phyloP scores from a whole-genome alignment of 2,797 vertebrate genomes.

The Anguilla marmorata region DNA sequence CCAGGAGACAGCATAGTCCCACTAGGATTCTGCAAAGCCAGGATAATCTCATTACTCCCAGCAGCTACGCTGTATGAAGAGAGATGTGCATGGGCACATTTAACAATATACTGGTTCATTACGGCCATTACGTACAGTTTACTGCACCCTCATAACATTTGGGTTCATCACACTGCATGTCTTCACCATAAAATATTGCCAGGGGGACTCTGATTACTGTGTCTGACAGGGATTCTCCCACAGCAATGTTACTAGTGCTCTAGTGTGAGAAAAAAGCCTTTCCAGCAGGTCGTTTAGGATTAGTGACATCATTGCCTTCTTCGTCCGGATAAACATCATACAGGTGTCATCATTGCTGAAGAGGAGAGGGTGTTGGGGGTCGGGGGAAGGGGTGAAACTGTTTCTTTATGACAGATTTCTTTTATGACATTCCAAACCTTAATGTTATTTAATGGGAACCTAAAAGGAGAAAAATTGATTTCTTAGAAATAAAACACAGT shows the following conservation, averaged over 20 bases:
- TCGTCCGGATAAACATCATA: background rate
- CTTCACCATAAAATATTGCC: background rate
- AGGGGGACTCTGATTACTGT: background rate
- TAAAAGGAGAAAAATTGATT: background rate
- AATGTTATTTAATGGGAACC: background rate
- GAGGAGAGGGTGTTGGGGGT: background rate
- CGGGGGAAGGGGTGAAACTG: background rate
- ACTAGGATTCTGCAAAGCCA: conserved; percentile 38
- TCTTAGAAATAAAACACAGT: background rate
- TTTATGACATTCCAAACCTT: background rate
- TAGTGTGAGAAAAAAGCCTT: background rate
- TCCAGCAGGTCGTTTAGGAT: conserved; percentile 23
- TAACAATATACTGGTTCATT: conserved; percentile 24
- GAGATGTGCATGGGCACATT: conserved; percentile 33
- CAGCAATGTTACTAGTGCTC: background rate
- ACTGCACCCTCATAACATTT: background rate
- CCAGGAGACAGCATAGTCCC: conserved; percentile 55
- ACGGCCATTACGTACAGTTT: background rate
- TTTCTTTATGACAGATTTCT: background rate
- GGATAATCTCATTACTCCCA: conserved; percentile 55
- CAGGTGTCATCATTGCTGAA: background rate
- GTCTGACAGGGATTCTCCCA: background rate
- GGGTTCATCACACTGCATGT: background rate
- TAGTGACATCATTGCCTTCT: conserved; percentile 2
- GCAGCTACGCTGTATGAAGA: conserved; percentile 43